phyloP scores from a whole-genome alignment of 2,888 invertebrate genomes.

The Camptogramma bilineatum region DNA sequence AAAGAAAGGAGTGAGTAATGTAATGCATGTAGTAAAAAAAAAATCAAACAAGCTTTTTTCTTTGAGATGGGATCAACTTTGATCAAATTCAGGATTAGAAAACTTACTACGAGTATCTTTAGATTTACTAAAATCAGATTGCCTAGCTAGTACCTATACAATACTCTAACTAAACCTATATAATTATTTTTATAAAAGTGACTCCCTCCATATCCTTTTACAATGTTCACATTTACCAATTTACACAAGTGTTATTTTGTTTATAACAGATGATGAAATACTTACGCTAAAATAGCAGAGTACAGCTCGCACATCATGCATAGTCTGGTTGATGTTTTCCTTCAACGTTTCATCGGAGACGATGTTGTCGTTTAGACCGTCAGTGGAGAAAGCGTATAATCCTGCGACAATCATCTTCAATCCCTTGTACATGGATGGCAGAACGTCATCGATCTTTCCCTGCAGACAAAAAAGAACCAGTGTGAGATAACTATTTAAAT shows the following conservation, averaged over 20 bases:
- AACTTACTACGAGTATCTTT: too few species aligned
- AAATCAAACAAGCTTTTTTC: too few species aligned
- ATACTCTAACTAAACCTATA: not conserved
- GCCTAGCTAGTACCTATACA: too few species aligned
- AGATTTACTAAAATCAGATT: too few species aligned
- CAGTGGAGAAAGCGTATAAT: slow-evolving; percentile 88
- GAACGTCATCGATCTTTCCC: slow-evolving; percentile 65
- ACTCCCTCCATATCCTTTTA: too few species aligned
- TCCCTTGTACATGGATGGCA: slow-evolving; percentile 87
- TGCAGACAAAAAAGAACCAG: slow-evolving; percentile 52
- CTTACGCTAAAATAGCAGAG: slow-evolving; percentile 89
- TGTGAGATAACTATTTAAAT: not conserved
- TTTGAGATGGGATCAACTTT: too few species aligned
- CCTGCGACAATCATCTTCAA: slow-evolving; percentile 90
- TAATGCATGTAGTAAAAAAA: too few species aligned
- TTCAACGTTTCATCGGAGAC: slow-evolving; percentile 60
- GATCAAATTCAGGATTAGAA: too few species aligned
- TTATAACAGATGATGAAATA: slow-evolving; percentile 39
- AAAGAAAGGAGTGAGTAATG: too few species aligned
- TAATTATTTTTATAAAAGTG: too few species aligned
- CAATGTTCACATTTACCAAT: too few species aligned
- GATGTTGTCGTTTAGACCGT: slow-evolving; percentile 74
- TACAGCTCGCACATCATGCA: slow-evolving; percentile 86
- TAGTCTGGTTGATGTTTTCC: slow-evolving; percentile 84
- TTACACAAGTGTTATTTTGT: too few species aligned